Percentiles rank a stretch among this genome's conserved stretches.
These are phyloP conservation scores for Barnardius zonarius DNA, from an alignment of 2,113 vertebrate species.

Conservation along the genomic window DNA sequence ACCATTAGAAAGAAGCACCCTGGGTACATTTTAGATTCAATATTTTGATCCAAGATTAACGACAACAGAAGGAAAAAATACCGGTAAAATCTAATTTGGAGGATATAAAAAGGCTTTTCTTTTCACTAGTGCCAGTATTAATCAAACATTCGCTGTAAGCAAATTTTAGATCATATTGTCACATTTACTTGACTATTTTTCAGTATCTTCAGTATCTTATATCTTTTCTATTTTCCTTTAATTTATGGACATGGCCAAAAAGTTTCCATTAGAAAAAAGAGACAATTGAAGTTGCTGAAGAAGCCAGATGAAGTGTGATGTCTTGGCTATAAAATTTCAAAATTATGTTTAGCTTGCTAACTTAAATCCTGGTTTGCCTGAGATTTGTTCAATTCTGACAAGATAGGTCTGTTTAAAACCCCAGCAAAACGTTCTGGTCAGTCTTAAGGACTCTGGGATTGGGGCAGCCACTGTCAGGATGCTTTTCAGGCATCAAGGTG, in stretches of 20 bases:
- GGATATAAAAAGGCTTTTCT: background rate
- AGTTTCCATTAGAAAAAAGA: background rate
- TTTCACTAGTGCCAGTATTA: background rate
- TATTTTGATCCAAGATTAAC: conserved; percentile 29
- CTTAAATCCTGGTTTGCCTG: background rate
- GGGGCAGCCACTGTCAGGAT: background rate
- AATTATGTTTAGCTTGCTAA: background rate
- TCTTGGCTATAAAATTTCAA: background rate
- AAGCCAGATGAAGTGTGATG: background rate
- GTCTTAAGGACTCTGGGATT: background rate
- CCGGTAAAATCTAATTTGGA: background rate
- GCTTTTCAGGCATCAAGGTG: background rate
- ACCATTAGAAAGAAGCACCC: background rate
- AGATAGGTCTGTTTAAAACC: background rate
- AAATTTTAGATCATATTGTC: background rate
- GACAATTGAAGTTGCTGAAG: background rate
- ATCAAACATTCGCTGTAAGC: background rate
- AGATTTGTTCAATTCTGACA: background rate
- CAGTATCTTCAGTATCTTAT: background rate
- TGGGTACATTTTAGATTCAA: conserved; percentile 17
- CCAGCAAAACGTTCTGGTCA: background rate
- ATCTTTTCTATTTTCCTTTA: background rate
- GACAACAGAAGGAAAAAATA: background rate
- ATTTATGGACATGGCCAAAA: background rate
- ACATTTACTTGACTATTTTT: background rate